phyloP scores from a whole-genome alignment of 1,140 invertebrate species.

The Heliconius eleuchia region DNA sequence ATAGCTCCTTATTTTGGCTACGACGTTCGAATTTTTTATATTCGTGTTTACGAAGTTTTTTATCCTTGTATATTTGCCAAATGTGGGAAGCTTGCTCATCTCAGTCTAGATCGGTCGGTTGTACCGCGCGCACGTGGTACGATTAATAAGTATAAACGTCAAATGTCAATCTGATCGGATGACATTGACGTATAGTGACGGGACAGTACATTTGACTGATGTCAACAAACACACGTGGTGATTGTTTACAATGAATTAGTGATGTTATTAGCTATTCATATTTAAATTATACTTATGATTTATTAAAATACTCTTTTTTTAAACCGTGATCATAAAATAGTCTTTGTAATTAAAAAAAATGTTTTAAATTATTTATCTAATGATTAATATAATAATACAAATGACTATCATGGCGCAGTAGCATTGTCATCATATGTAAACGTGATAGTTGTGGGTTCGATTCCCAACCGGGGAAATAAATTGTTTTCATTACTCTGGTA shows the following conservation, averaged over 20 bases:
- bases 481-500: too few relatives aligned
- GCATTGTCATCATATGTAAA: too few relatives aligned
- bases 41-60: constrained; percentile 48
- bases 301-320: not conserved
- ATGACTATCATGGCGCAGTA: too few relatives aligned
- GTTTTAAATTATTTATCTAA: too few relatives aligned
- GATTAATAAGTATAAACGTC: constrained; percentile 27
- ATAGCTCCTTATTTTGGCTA: constrained; percentile 45
- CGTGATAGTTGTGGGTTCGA: too few relatives aligned
- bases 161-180: constrained; percentile 11
- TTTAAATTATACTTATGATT: not conserved
- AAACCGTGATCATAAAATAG: not conserved
- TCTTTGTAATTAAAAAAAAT: too few relatives aligned
- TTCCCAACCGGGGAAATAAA: too few relatives aligned
- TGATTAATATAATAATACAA: too few relatives aligned
- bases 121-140: constrained; percentile 56
- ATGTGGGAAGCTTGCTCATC: constrained; percentile 45
- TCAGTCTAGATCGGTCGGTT: constrained; percentile 65
- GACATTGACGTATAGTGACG: constrained; percentile 23
- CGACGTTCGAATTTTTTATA: constrained; percentile 43
- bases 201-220: not conserved
- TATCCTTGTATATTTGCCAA: constrained; percentile 61
- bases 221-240: constrained; percentile 30
- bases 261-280: not conserved
- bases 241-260: not conserved